These are phyloP conservation scores for Aleiodes leptofemur DNA, from an alignment of 2,888 invertebrate species.

Conservation along the genomic window DNA sequence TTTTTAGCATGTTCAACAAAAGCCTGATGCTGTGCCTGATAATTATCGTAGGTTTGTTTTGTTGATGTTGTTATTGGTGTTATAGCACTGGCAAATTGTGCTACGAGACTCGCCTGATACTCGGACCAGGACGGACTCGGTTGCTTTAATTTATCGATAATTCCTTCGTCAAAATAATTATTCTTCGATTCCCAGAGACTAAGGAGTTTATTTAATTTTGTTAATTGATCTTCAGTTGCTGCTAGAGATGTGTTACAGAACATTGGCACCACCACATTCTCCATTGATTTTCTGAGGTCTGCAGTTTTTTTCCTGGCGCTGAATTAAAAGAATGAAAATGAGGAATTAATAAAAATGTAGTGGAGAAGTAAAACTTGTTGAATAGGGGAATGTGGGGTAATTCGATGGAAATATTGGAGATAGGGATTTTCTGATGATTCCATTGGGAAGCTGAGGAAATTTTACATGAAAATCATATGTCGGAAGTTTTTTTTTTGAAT, in stretches of 20 bases:
- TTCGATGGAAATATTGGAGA: too few species aligned
- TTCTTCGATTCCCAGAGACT: constrained; percentile 98
- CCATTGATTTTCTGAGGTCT: constrained; percentile 94
- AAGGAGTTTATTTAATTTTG: constrained; percentile 94
- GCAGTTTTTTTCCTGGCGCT: constrained; percentile 95
- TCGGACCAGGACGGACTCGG: constrained; percentile 92
- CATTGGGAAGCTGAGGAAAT: too few species aligned
- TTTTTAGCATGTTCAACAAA: constrained; percentile 94
- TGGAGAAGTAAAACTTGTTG: too few species aligned
- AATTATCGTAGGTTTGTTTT: constrained; percentile 90
- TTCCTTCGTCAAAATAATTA: constrained; percentile 88
- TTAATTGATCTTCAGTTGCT: constrained; percentile 91
- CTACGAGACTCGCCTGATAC: constrained; percentile 90
- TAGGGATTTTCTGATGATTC: too few species aligned
- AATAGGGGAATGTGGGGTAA: too few species aligned
- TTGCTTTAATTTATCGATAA: constrained; percentile 91
- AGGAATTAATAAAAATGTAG: too few species aligned
- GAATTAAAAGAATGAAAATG: constrained; percentile 59
- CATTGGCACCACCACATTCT: constrained; percentile 97
- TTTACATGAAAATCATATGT: too few species aligned
- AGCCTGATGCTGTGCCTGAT: constrained; percentile 96
- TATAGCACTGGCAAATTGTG: constrained; percentile 87
- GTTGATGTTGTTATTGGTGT: constrained; percentile 87
- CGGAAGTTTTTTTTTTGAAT: too few species aligned
- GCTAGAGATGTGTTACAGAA: constrained; percentile 93